phyloP scores from a whole-genome alignment of 2,113 vertebrate species.

The Centropus unirufus region DNA sequence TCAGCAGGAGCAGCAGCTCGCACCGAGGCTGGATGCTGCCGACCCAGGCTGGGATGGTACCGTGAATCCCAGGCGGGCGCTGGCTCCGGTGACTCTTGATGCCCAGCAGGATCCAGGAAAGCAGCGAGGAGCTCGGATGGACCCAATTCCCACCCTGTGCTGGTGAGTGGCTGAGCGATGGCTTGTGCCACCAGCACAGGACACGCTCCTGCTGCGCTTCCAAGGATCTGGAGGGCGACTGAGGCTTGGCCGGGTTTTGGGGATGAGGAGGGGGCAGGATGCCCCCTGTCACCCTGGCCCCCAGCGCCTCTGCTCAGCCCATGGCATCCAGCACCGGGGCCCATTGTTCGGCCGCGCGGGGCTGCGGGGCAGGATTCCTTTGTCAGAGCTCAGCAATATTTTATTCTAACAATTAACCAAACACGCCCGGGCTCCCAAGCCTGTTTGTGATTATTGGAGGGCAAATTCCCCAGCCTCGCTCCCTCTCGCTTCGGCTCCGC shows the following conservation, averaged over 20 bases:
- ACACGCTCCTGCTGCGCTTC: neutral
- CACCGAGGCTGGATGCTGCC: neutral
- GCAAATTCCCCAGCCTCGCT: neutral
- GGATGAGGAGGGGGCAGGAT: neutral
- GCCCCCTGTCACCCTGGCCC: neutral
- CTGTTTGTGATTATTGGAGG: constrained; percentile 70
- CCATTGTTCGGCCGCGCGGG: neutral
- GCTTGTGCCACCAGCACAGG: neutral
- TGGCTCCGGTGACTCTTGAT: neutral
- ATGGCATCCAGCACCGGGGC: neutral
- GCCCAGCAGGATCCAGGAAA: neutral
- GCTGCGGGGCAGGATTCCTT: constrained; percentile 24
- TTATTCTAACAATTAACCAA: constrained; percentile 68
- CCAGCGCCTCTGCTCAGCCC: neutral
- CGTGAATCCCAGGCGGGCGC: neutral
- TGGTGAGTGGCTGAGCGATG: accelerated
- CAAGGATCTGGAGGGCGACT: neutral
- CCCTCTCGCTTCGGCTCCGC: constrained; percentile 7
- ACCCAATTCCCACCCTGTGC: neutral
- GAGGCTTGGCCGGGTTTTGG: neutral
- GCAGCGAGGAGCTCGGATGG: accelerated
- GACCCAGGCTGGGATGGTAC: accelerated
- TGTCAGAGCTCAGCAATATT: constrained; percentile 50
- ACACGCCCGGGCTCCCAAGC: constrained; percentile 35
- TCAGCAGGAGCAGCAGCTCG: neutral